These are phyloP conservation scores for Ciconia boyciana DNA, from an alignment of 2,113 vertebrate species.

Conservation along the genomic window DNA sequence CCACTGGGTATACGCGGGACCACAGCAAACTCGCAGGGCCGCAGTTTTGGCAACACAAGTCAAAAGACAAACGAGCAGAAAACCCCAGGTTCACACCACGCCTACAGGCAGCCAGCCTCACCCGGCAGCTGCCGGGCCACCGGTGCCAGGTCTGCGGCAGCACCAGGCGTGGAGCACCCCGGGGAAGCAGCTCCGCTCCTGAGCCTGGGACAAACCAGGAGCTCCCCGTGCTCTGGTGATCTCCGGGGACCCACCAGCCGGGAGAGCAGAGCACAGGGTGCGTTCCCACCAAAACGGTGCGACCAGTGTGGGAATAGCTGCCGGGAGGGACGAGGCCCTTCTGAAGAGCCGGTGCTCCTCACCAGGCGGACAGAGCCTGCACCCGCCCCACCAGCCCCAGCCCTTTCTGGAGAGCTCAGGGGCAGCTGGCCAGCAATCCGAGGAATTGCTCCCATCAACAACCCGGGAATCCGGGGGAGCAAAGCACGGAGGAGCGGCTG, in stretches of 20 bases:
- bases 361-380: neutral
- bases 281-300: fast-evolving
- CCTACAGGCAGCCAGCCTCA: too few relatives aligned
- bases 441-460: neutral
- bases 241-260: neutral
- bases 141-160: neutral
- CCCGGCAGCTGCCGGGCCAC: neutral
- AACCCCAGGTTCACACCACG: fast-evolving
- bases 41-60: neutral
- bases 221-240: neutral
- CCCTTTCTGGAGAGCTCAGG: neutral
- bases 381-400: neutral
- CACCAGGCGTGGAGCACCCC: neutral
- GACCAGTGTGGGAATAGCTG: fast-evolving
- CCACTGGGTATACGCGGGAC: neutral
- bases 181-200: neutral
- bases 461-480: neutral
- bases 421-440: neutral
- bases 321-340: neutral
- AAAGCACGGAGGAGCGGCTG: neutral
- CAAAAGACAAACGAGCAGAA: neutral
- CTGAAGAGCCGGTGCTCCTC: neutral
- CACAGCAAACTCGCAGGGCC: neutral
- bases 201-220: neutral
- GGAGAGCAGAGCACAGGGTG: neutral